Evolutionary conservation across 2,888 invertebrate species (phyloP).

Genomic region (Megastigmus dorsalis): DNA sequence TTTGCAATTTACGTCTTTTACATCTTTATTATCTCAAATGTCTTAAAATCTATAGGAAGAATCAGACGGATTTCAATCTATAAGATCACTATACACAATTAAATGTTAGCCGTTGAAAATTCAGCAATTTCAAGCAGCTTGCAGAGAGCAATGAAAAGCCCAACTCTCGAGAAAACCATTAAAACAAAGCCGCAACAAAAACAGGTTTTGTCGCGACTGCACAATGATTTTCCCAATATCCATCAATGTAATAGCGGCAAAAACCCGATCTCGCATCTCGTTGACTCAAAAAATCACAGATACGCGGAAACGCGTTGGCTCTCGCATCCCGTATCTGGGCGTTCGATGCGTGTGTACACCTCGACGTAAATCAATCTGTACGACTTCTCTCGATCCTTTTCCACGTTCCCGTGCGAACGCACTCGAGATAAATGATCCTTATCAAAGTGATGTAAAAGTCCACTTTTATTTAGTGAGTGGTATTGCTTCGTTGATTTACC

Average conservation of each 20-base stretch:
- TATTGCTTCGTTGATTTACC: background rate
- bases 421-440: conserved; percentile 47
- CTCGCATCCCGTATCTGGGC: background rate
- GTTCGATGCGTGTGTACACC: too few relatives aligned
- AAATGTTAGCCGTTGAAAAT: background rate
- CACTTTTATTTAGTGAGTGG: conserved; percentile 27
- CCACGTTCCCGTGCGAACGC: background rate
- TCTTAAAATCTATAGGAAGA: too few relatives aligned
- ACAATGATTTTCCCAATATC: conserved; percentile 43
- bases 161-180: background rate
- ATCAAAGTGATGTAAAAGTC: conserved; percentile 39
- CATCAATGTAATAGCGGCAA: conserved; percentile 21
- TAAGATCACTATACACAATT: conserved; percentile 20
- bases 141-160: conserved; percentile 22
- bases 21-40: too few relatives aligned
- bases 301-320: conserved; percentile 32
- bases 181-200: conserved; percentile 9
- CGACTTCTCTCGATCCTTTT: conserved; percentile 15
- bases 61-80: background rate
- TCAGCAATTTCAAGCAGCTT: conserved; percentile 1
- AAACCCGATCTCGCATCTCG: conserved; percentile 15
- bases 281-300: conserved; percentile 1
- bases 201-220: conserved; percentile 15
- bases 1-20: too few relatives aligned
- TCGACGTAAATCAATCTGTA: conserved; percentile 32